Evolutionary conservation across 2,113 vertebrate genomes (phyloP).

Genomic region (Coturnix japonica): DNA sequence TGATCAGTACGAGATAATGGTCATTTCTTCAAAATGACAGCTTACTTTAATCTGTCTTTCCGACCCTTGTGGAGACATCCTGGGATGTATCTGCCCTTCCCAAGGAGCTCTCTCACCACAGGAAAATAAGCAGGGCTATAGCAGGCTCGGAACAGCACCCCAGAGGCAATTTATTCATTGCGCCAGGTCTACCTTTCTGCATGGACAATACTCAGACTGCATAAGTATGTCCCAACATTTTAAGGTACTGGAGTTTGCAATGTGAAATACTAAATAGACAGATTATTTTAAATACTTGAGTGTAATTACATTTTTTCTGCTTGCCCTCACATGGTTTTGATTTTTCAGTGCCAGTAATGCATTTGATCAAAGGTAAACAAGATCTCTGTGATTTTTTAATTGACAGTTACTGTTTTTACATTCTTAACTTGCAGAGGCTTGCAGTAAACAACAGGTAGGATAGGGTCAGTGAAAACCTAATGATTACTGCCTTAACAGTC

Average conservation of each 20-base stretch:
- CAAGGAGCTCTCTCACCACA: not conserved
- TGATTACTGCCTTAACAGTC: not conserved
- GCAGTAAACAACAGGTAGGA: not conserved
- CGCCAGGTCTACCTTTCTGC: not conserved
- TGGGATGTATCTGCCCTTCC: not conserved
- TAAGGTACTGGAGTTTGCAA: not conserved
- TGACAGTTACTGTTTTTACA: not conserved
- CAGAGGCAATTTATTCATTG: not conserved
- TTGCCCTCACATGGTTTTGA: not conserved
- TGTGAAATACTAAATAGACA: not conserved
- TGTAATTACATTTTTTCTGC: not conserved
- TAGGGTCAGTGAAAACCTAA: not conserved
- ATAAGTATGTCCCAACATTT: not conserved
- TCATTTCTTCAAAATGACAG: not conserved
- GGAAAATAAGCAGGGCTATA: not conserved
- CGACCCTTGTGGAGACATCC: not conserved
- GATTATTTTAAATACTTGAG: not conserved
- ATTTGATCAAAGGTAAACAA: not conserved
- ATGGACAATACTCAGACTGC: not conserved
- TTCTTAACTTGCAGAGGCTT: not conserved
- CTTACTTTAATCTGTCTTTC: not conserved
- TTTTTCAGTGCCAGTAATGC: not conserved
- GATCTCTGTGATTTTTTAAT: not conserved
- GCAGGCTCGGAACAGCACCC: not conserved
- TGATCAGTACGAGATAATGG: not conserved